Evolutionary conservation across 2,888 invertebrate genomes (phyloP), one percentile per base, ranked within the genome.

Genomic region (Morinoia aosen): DNA sequence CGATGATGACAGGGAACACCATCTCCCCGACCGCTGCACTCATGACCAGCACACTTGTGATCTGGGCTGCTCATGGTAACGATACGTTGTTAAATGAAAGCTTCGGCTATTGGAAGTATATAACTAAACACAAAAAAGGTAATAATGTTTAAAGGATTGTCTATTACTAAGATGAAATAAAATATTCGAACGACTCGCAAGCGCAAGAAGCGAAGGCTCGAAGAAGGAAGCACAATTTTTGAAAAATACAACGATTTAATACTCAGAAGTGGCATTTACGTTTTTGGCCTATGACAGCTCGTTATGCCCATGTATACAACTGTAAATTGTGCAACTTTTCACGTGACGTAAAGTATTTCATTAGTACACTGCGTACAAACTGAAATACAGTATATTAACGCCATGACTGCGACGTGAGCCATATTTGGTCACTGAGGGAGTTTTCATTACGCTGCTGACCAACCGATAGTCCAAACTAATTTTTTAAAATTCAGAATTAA

Each of bases 21-120:
- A 97, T 97, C 96, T 97, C 97, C n/a, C 97, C 97, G 7, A 97
- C 96, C 0, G 97, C 97, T 33, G 97, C 97, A 95, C 97, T 97
- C 91, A 97, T 97, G 2, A 97, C 97, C 95, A 97, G 97, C 95
- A 97, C 97, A 40, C 97, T 97, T 12, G 97, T 97, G 91, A 97
- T 97, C 33, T 97, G 97, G 88, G 97, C 97, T 97, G 97, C 61
- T 97, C 96, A 95, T 40, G 88, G 95, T 33, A 76, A 76, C 8
- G 33, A 56, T 25, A 76, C 76, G 76, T 25, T 76, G 25, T 76
- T 16, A 16, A 76, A 76, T 25, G 25, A 90, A n/a, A 95, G 19
- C 40, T 61, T 33, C 76, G 8, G 12, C 33, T 25, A 94, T 48
- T 90, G 56, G 93, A 14, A 40, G 39, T 95, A n/a, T n/a, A n/a